Base-by-base conservation (phyloP, 2,797 vertebrate genomes). In the Catostomus latipinnis region DNA sequence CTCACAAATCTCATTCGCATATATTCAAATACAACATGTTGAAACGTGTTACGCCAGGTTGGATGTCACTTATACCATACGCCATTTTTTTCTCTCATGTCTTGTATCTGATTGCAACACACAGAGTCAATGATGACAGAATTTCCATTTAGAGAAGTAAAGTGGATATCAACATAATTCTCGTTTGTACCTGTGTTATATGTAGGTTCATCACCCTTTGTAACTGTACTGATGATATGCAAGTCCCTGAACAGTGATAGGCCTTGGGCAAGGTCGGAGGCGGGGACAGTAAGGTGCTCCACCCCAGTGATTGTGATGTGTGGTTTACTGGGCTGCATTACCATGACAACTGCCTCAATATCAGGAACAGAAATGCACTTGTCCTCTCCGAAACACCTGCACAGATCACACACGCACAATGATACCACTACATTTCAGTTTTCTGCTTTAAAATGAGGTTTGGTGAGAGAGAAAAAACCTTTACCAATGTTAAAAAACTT, bases 321-420 rank as follows among this genome's bases (percentile, higher is more conserved):
- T 69, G 97, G 97, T 89, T 99, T 96, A 45, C 95, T 95, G 84
- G 97, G 95, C 92, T 97, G 96, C 86, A 97, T 91, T 83, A 99
- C 97, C 94, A 97, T 96, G 89, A 99, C 95, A 82, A 96, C 96
- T 0, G 96, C 95, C 0, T 97, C 95, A 6, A 98, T 91, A 81
- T 96, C 96, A 0, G 96, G 96, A 88, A 99, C 95, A 77, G 89
- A 95, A 89, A 99, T 96, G 71, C 98, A 99, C 48, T 95, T 95
- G 82, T 99, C 98, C 90, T 99, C 98, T 78, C 96, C 97, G 56
- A 98, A 99, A 93, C 98, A 99, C 91, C 97, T 99, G 89, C 22
- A 9, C 10, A 67, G 74, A 57, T 49, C 81, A 81, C 50, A 80
- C 14, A 69, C 65, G 57, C 13, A 78, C 4, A 76, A 65, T 77